phyloP scores from a whole-genome alignment of 2,888 invertebrate genomes.

The Globia sparganii region DNA sequence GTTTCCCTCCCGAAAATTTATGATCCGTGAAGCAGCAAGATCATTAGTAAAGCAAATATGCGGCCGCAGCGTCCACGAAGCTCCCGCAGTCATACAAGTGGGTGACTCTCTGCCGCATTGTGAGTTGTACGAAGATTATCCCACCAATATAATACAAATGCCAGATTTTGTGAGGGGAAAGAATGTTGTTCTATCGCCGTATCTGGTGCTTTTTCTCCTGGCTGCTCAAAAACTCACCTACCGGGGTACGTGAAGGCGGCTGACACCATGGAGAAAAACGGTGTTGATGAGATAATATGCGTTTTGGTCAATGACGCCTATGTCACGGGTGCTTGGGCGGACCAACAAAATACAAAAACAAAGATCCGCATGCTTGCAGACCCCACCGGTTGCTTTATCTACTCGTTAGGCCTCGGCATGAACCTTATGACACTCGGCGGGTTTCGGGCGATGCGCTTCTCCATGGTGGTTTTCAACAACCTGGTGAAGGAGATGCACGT shows the following conservation, averaged over 20 bases:
- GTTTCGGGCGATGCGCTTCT: conserved; percentile 40
- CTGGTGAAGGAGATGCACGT: conserved; percentile 8
- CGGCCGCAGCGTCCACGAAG: fast-evolving
- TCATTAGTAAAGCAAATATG: conserved; percentile 14
- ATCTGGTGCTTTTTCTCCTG: conserved; percentile 98
- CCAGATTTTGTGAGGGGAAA: conserved; percentile 93
- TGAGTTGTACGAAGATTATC: conserved; percentile 95
- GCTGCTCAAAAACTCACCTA: conserved; percentile 97
- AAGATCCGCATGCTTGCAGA: conserved; percentile 89
- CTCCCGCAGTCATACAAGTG: conserved; percentile 69
- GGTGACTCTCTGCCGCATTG: conserved; percentile 95
- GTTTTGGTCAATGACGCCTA: conserved; percentile 98
- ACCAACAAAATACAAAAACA: conserved; percentile 93
- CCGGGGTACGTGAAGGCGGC: conserved; percentile 95
- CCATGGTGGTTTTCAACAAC: conserved; percentile 36
- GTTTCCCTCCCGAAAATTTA: background rate
- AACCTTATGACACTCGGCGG: conserved; percentile 19
- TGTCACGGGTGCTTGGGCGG: conserved; percentile 98
- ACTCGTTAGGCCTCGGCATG: conserved; percentile 46
- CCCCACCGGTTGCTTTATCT: conserved; percentile 32
- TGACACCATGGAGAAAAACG: conserved; percentile 93
- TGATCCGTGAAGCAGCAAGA: background rate
- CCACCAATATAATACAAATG: conserved; percentile 95
- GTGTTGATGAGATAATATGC: conserved; percentile 95
- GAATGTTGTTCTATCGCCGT: conserved; percentile 96